Base-by-base conservation (phyloP, 2,888 invertebrate species). In the Stictocephala bisonia region DNA sequence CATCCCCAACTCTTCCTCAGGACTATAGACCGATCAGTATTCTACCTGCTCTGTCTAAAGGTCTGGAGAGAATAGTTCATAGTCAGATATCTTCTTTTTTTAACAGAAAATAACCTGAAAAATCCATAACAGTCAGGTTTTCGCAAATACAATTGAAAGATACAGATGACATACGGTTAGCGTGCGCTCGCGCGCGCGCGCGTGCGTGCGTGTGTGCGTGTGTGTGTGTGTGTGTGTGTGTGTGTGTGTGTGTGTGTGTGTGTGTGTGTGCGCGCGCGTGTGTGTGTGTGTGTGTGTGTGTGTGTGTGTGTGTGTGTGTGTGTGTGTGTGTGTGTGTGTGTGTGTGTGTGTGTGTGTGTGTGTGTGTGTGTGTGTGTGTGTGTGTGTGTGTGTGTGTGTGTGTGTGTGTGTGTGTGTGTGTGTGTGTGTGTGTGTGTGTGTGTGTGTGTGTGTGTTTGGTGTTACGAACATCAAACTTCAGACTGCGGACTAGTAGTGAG, bases 381-480 rank as follows among this genome's bases (percentile, higher is more conserved):
- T 6, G 44, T 44, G 3, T 6, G 44, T 44, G 3, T 4, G 4
- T 3, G 44, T 6, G 44, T 44, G 44, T 6, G 44, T 44, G 11
- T 44, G 44, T 44, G 44, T 44, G 44, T 44, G 44, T 44, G 44
- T 44, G 3, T 3, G 4, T 3, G 44, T 44, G 44, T 44, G 44
- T 44, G 44, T 44, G 44, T 44, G 44, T 44, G 44, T 44, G 44
- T 44, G 44, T 44, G 44, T 56, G 7, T 26, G 56, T 56, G 11
- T 27, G 56, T 26, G 11, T 35, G 35, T 35, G n/a, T n/a, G n/a
- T n/a, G n/a, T n/a, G n/a, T n/a, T n/a, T n/a, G n/a, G n/a, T n/a
- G n/a, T n/a, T n/a, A 35, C 35, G 9, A 35, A 35, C 9, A 35
- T 35, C 35, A 35, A 35, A 11, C 18, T n/a, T 1, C 6, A n/a